Evolutionary conservation across 2,113 vertebrate genomes (phyloP).

Genomic region (Ivindomyrus marchei): DNA sequence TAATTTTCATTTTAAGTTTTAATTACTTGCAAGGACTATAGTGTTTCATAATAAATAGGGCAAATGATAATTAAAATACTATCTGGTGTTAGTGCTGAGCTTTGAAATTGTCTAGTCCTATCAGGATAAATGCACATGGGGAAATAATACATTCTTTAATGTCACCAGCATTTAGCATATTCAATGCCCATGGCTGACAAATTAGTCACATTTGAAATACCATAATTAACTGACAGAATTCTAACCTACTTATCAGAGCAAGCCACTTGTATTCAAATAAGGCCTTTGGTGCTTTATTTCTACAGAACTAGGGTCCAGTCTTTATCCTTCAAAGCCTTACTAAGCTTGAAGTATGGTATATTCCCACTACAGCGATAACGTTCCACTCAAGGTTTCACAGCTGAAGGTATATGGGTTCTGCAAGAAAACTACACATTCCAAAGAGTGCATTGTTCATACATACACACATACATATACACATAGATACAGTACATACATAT

Average conservation of each 20-base stretch:
- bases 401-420: conserved; percentile 24
- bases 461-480: neutral
- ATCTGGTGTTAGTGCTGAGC: conserved; percentile 29
- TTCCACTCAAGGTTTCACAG: conserved; percentile 9
- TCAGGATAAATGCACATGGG: conserved; percentile 30
- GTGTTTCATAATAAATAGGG: conserved; percentile 36
- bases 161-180: conserved; percentile 52
- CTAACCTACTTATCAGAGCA: conserved; percentile 60
- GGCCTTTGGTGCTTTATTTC: conserved; percentile 16
- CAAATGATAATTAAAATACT: conserved; percentile 35
- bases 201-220: conserved; percentile 67
- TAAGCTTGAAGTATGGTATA: conserved; percentile 27
- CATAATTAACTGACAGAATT: conserved; percentile 68
- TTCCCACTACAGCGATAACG: conserved; percentile 27
- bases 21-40: conserved; percentile 31
- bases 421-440: conserved; percentile 29
- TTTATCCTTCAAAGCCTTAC: conserved; percentile 27
- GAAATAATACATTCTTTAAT: conserved; percentile 27
- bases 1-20: conserved; percentile 43
- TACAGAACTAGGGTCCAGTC: conserved; percentile 21
- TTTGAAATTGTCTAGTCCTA: conserved; percentile 40
- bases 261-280: conserved; percentile 55
- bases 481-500: neutral
- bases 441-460: conserved; percentile 14
- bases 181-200: conserved; percentile 56